Base-by-base conservation (phyloP, 2,113 vertebrate genomes). In the Chionodraco myersi region DNA sequence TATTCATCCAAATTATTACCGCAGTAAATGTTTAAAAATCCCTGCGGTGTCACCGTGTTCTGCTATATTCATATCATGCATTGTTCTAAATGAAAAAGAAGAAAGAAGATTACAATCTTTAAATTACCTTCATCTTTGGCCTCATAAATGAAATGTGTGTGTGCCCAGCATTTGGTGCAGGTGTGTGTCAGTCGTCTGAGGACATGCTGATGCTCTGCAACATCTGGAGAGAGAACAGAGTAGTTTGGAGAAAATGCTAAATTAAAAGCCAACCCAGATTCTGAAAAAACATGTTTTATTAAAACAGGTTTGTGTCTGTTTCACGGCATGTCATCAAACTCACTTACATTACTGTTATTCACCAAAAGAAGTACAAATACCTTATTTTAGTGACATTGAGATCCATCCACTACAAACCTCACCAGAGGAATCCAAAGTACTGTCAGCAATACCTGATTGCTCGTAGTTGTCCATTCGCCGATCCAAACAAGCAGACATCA, bases 331-430 rank as follows among this genome's bases (percentile, higher is more conserved):
- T 84, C 67, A 69, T 73, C 56, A 63, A 75, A 70, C 45, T 84
- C 65, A 83, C 23, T 72, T 70, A 90, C 85, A 64, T 90, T 65
- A 88, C 77, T 74, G 60, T 72, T 83, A 79, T 26, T 83, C 61
- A 83, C 72, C 73, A 79, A 67, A 34, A 78, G 41, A 48, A 48
- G 69, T 26, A 79, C 72, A 59, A 60, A 77, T 56, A 86, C 65
- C 69, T 75, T n/a, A 58, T 72, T 47, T 64, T 57, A 54, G 56
- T 69, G 74, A 78, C 65, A 83, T 65, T 61, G 57, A 71, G 2
- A 66, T 44, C 34, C 2, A 7, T 47, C 74, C 60, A 13, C 23
- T 53, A 54, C 49, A 68, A 23, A 72, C 54, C 26, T 23, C 3
- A 8, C 4, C 11, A 62, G 14, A 36, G 12, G 13, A 72, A 70